A percentile compares a stretch with the other conserved stretches of the same genome.
Conservation (phyloP, 2,113 vertebrate species). For the Vombatus ursinus region DNA sequence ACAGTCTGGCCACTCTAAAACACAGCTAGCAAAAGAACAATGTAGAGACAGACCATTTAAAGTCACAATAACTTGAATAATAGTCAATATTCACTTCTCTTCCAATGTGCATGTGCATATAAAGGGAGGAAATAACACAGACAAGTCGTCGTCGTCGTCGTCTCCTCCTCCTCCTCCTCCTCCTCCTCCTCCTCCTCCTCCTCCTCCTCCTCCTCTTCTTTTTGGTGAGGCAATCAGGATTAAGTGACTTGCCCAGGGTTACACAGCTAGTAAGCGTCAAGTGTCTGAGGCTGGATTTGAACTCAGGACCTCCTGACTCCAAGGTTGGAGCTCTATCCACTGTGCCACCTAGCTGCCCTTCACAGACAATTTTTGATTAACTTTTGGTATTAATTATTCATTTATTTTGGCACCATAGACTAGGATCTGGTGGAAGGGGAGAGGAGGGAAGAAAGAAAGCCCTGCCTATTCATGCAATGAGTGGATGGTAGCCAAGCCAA, state of each 20-base stretch:
- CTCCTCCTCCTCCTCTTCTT: too few relatives aligned
- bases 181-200: too few relatives aligned
- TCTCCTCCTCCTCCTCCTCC: too few relatives aligned
- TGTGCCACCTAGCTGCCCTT: too few relatives aligned
- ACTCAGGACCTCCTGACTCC: too few relatives aligned
- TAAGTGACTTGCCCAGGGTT: too few relatives aligned
- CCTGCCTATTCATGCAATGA: background rate
- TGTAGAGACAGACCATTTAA: conserved; percentile 2
- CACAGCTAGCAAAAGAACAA: conserved; percentile 16
- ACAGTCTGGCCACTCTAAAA: background rate
- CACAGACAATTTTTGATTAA: background rate
- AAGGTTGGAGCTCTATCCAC: too few relatives aligned
- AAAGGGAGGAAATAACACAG: conserved; percentile 6
- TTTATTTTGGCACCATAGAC: background rate
- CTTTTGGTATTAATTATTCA: conserved; percentile 7
- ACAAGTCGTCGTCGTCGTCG: too few relatives aligned
- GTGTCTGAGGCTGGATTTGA: too few relatives aligned
- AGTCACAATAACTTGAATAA: conserved; percentile 14
- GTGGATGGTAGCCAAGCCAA: background rate
- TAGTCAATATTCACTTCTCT: background rate
- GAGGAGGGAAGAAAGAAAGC: background rate
- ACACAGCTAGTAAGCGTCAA: too few relatives aligned
- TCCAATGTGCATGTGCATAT: background rate
- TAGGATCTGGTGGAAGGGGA: background rate
- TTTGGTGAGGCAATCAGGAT: too few relatives aligned